These are phyloP conservation scores for Agelas oroides DNA, from an alignment of 37 sponge, comb jelly and placozoan genomes.

Conservation along the genomic window DNA sequence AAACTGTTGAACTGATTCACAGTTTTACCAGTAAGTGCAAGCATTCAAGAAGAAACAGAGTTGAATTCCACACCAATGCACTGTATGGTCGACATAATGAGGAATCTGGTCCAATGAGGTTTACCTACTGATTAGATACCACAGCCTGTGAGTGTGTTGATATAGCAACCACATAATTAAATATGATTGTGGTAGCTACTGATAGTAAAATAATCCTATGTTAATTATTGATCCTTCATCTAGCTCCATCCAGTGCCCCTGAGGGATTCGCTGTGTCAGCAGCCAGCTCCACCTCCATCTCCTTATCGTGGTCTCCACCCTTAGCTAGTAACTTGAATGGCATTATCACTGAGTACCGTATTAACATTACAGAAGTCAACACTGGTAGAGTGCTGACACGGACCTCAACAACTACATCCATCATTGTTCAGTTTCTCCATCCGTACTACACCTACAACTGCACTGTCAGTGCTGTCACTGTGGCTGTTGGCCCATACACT, in stretches of 20 bases:
- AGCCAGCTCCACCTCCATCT: slow-evolving; percentile 3
- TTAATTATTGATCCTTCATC: too few relatives aligned
- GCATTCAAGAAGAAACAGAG: too few relatives aligned
- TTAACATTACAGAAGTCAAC: slow-evolving; percentile 37
- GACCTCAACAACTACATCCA: slow-evolving; percentile 9
- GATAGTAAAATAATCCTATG: too few relatives aligned
- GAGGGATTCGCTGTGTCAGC: slow-evolving; percentile 6
- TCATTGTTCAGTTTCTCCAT: slow-evolving; percentile 34
- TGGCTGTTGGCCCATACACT: slow-evolving; percentile 1
- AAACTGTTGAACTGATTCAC: too few relatives aligned
- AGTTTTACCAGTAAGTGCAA: too few relatives aligned
- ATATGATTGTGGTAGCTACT: too few relatives aligned
- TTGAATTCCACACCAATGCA: too few relatives aligned
- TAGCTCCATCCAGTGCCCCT: slow-evolving; percentile 35
- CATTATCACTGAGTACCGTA: slow-evolving; percentile 35
- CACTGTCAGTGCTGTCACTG: slow-evolving; percentile 18
- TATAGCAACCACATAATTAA: too few relatives aligned
- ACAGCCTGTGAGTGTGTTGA: too few relatives aligned
- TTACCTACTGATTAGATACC: too few relatives aligned
- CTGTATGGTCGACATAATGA: too few relatives aligned
- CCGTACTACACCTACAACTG: slow-evolving; percentile 40
- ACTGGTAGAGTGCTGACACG: slow-evolving; percentile 4
- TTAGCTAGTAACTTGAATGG: slow-evolving; percentile 20
- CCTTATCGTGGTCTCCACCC: slow-evolving; percentile 30
- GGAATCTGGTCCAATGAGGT: too few relatives aligned